phyloP scores from a whole-genome alignment of 2,888 invertebrate genomes.

The Melikaiella ostensackeni region DNA sequence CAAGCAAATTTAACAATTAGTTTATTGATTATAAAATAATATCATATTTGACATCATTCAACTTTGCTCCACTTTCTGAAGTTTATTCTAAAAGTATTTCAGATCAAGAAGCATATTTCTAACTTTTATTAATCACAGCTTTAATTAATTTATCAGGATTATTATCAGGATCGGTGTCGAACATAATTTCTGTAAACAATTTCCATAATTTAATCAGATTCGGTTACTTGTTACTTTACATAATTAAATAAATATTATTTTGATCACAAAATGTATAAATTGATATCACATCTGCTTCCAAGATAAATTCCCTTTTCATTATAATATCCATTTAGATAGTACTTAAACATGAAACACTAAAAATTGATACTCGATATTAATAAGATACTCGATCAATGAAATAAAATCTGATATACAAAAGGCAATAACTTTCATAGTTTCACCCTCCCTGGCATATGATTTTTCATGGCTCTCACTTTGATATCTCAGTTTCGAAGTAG shows the following conservation, averaged over 20 bases:
- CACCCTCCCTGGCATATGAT: not conserved
- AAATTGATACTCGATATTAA: not conserved
- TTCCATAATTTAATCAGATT: not conserved
- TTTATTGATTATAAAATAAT: too few relatives aligned
- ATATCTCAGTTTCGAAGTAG: constrained; percentile 24
- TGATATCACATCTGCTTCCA: not conserved
- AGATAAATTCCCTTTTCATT: not conserved
- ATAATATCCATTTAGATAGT: not conserved
- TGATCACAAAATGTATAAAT: not conserved
- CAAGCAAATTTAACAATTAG: too few relatives aligned
- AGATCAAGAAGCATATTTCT: too few relatives aligned
- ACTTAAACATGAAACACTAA: not conserved
- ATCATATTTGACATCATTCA: too few relatives aligned
- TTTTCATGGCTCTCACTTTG: constrained; percentile 19
- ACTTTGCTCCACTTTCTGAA: too few relatives aligned
- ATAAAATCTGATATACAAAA: constrained; percentile 15
- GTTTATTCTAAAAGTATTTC: too few relatives aligned
- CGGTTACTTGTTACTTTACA: not conserved
- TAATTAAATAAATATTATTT: not conserved
- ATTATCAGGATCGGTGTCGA: not conserved
- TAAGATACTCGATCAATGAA: not conserved
- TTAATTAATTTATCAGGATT: too few relatives aligned
- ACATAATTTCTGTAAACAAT: not conserved
- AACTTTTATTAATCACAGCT: too few relatives aligned
- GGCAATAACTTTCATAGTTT: not conserved